Evolutionary conservation across 2,888 invertebrate genomes (phyloP).

Genomic region (Lymantria dispar): DNA sequence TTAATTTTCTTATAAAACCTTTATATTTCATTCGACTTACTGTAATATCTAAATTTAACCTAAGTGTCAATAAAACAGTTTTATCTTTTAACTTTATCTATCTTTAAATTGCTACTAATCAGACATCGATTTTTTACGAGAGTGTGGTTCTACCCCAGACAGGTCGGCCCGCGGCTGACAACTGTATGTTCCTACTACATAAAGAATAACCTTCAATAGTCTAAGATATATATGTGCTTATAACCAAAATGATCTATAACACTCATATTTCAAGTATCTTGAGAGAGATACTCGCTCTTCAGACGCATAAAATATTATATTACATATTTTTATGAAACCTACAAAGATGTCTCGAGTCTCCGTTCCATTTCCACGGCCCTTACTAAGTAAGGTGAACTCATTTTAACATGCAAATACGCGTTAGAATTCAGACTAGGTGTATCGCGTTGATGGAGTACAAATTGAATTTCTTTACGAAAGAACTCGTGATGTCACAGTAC

Average conservation of each 20-base stretch:
- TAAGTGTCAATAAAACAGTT: too few species aligned
- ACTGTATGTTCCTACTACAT: too few species aligned
- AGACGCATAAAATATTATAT: neutral
- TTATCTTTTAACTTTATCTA: too few species aligned
- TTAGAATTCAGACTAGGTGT: conserved; percentile 37
- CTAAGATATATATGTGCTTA: neutral
- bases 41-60: too few species aligned
- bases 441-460: conserved; percentile 52
- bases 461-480: conserved; percentile 47
- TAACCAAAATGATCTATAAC: neutral
- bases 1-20: too few species aligned
- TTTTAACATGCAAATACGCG: conserved; percentile 60
- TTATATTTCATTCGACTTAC: too few species aligned
- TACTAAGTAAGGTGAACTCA: conserved; percentile 30
- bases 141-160: too few species aligned
- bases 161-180: too few species aligned
- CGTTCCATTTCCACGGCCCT: conserved; percentile 12
- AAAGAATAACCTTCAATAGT: too few species aligned
- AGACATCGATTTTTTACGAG: too few species aligned
- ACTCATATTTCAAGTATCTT: neutral
- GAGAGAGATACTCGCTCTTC: neutral
- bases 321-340: conserved; percentile 3
- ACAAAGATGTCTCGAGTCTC: conserved; percentile 14
- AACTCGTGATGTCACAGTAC: conserved; percentile 16
- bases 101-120: too few species aligned